These are phyloP conservation scores for Empidonax traillii DNA, from an alignment of 2,113 vertebrate genomes.

Conservation along the genomic window DNA sequence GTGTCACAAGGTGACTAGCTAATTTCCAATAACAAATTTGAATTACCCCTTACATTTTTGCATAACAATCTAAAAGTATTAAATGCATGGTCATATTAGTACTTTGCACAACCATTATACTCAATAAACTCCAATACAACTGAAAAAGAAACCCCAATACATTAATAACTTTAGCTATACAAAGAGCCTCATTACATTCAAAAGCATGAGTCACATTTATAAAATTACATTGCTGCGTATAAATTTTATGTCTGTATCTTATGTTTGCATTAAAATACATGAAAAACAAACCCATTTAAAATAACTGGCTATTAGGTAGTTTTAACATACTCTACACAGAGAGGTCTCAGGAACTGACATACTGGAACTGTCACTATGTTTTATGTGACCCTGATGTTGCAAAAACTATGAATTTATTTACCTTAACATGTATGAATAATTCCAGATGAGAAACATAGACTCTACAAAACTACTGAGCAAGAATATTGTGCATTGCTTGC, in stretches of 20 bases:
- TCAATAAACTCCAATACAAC: background rate
- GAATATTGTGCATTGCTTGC: background rate
- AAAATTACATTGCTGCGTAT: background rate
- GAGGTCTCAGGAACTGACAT: background rate
- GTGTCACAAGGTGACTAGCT: background rate
- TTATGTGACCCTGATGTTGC: background rate
- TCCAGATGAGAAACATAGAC: background rate
- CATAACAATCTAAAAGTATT: background rate
- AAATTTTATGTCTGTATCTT: background rate
- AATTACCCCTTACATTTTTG: background rate
- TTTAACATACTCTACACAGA: background rate
- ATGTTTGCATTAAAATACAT: background rate
- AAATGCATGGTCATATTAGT: background rate
- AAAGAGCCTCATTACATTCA: background rate
- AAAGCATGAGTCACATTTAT: background rate
- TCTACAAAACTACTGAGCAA: background rate
- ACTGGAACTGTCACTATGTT: background rate
- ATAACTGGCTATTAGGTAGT: background rate
- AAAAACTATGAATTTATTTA: background rate
- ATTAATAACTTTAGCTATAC: background rate
- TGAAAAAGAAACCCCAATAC: accelerated
- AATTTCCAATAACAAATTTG: background rate
- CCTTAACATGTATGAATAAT: background rate
- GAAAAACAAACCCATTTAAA: background rate
- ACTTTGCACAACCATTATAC: background rate